Base-by-base conservation (phyloP, 2,113 vertebrate species). In the Melanocharis versteri region DNA sequence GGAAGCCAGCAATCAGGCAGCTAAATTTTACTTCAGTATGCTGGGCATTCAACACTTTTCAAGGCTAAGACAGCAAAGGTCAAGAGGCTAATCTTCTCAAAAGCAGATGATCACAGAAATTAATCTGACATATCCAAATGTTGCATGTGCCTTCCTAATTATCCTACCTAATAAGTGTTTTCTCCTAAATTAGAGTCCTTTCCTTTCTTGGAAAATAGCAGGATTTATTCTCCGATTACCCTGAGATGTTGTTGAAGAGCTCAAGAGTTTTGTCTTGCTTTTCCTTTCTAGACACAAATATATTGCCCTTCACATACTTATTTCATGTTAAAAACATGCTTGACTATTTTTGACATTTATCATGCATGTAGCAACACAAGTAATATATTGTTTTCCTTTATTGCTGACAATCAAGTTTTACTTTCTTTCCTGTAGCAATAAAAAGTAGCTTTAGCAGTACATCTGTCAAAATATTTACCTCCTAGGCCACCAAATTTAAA, bases 381-480 rank as follows among this genome's bases (percentile, higher is more conserved):
- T 35, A 66, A 68, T 60, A 61, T 11, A 57, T 64, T 47, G 42
- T 80, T 95, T 94, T 87, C 20, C 27, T 82, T 77, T 88, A 90
- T 71, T 90, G 73, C 68, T 92, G 62, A 86, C 51, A 75, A 61
- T 75, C 71, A 86, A 78, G 33, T 70, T 92, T 90, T 83, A n/a
- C 31, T 86, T 94, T 78, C 50, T 9, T 80, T 92, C 91, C 70
- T 65, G 17, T 75, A 71, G 30, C 44, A 88, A 50, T 60, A 50
- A 88, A 75, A 77, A 56, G 42, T 54, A 76, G 42, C 35, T 88
- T 83, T 86, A 83, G 33, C 35, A 83, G 40, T 70, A 66, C 44
- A 70, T 70, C 75, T 92, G 60, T 86, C 82, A 95, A 92, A 95
- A 89, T 88, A 88, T 86, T 93, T 96, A 78, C 24, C 30, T 90